Conservation (phyloP, 2,888 invertebrate species). For the Muschampia plurimacula region DNA sequence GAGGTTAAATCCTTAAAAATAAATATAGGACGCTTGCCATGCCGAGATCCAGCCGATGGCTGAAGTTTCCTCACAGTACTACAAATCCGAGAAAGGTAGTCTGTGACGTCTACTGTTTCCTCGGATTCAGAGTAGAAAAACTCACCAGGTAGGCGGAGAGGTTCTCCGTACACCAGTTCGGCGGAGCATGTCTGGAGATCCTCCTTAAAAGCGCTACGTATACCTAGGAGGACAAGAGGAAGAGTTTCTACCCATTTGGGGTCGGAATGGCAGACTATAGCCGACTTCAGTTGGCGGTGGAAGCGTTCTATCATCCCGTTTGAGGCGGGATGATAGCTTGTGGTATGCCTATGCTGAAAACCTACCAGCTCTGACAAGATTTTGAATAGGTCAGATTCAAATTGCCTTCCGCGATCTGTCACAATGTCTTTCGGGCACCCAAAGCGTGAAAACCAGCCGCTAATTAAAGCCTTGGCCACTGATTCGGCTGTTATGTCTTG, state of each 20-base stretch:
- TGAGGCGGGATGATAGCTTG: slow-evolving; percentile 1
- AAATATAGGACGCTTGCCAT: slow-evolving; percentile 15
- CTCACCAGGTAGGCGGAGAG: not conserved
- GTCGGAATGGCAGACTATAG: slow-evolving; percentile 4
- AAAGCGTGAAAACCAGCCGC: slow-evolving; percentile 9
- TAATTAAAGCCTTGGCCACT: slow-evolving; percentile 6
- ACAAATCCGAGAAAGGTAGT: slow-evolving; percentile 12
- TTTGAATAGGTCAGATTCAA: slow-evolving; percentile 6
- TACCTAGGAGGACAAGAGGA: not conserved
- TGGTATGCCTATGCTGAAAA: slow-evolving; percentile 7
- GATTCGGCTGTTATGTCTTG: slow-evolving; percentile 3
- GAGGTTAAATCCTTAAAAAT: slow-evolving; percentile 13
- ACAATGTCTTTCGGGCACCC: slow-evolving; percentile 5
- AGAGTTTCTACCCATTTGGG: slow-evolving; percentile 10
- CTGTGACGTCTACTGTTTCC: slow-evolving; percentile 10
- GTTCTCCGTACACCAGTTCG: slow-evolving; percentile 3
- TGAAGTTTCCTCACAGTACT: slow-evolving; percentile 4
- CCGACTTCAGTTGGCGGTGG: slow-evolving; percentile 2
- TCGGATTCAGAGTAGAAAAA: slow-evolving; percentile 7
- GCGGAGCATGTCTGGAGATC: slow-evolving; percentile 5
- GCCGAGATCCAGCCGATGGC: slow-evolving; percentile 6
- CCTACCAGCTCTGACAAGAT: slow-evolving; percentile 1
- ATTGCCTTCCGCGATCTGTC: slow-evolving; percentile 5
- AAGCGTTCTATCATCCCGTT: slow-evolving; percentile 5
- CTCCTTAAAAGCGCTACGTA: slow-evolving; percentile 5